Base-by-base conservation (phyloP, 2,888 invertebrate species). In the Digitonthophagus gazella region DNA sequence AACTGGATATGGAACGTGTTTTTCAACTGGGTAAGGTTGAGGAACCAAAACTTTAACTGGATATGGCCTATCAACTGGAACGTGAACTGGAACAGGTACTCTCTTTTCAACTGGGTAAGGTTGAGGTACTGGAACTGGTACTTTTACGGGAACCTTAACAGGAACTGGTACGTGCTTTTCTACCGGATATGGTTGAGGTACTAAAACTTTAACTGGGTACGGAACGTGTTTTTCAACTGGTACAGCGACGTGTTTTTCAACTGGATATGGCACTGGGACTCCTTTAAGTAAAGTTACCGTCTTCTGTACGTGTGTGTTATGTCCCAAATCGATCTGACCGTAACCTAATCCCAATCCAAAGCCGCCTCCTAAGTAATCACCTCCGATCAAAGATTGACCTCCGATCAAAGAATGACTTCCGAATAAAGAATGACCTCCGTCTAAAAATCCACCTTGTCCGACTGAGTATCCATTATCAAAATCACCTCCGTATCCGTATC, bases 51-150 rank as follows among this genome's bases (percentile, higher is more conserved):
- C 92, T 84, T 92, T 92, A 76, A 92, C 92, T 78, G 92, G 91
- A 81, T 89, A 89, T 70, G 92, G 92, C 81, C 90, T 89, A 82
- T 91, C 91, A 74, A 92, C 91, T 76, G 88, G 90, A 67, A 91
- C 90, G 72, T 86, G 85, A 14, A 85, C 84, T 74, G 91, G 91
- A 77, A 89, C 89, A 72, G 90, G 91, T 66, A 93, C 89, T 79
- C 88, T 88, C 85, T 90, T 93, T 83, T 92, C 92, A 56, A 93
- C 93, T 57, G 92, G 92, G 83, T 92, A 93, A 73, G 90, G 90
- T 74, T 89, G 89, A 54, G 90, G 90, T 71, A 92, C 88, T 78
- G 92, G 91, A 71, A 91, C 90, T 74, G 92, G 91, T 69, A 93
- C 92, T 81, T 92, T 92, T 65, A 93, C 90, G 77, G 91, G 90